These are phyloP conservation scores for Cordilura impudica DNA, from an alignment of 2,888 invertebrate genomes.

Conservation along the genomic window DNA sequence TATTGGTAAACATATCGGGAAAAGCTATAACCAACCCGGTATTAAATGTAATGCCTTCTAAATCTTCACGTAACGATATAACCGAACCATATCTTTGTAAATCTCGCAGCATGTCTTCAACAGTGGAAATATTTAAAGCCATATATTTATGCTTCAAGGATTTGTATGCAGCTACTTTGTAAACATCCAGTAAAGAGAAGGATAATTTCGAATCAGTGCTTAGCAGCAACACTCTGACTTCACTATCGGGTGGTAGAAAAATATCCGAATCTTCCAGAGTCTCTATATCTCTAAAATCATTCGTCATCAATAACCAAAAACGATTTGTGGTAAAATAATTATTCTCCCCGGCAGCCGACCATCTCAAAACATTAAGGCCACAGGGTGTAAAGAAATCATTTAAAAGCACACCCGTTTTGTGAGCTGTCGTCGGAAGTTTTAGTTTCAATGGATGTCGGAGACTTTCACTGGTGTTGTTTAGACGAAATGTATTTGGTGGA, in stretches of 20 bases:
- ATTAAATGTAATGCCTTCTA: constrained; percentile 74
- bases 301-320: constrained; percentile 72
- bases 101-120: constrained; percentile 63
- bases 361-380: constrained; percentile 69
- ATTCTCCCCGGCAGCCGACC: constrained; percentile 70
- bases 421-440: constrained; percentile 63
- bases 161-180: constrained; percentile 71
- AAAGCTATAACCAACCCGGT: constrained; percentile 75
- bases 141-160: constrained; percentile 66
- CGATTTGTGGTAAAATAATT: constrained; percentile 75
- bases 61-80: constrained; percentile 72
- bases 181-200: constrained; percentile 70
- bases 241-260: constrained; percentile 73
- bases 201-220: not conserved
- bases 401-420: constrained; percentile 73
- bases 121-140: constrained; percentile 59
- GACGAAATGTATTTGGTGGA: constrained; percentile 68
- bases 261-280: constrained; percentile 68
- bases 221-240: constrained; percentile 69
- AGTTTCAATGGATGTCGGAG: constrained; percentile 66
- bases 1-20: constrained; percentile 75
- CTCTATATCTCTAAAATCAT: constrained; percentile 57
- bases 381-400: constrained; percentile 68
- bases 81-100: constrained; percentile 70
- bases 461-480: constrained; percentile 55